A percentile compares a stretch with the other conserved stretches of the same genome.
Conservation (phyloP, 1,140 invertebrate species). For the Brachionus plicatilis region DNA sequence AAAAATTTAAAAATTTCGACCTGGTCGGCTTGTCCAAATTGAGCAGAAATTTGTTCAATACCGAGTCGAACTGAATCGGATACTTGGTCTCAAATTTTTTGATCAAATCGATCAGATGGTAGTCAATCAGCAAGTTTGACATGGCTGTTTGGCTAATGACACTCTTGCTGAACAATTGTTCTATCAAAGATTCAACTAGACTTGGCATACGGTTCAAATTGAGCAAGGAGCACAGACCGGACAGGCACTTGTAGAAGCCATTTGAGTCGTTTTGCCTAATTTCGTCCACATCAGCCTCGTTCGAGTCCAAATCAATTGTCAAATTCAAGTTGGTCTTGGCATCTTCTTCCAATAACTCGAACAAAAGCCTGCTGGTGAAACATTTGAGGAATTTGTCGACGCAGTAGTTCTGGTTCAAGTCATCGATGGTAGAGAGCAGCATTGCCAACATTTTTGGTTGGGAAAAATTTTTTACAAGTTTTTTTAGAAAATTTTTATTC, state of each 20-base stretch:
- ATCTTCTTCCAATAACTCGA: not conserved
- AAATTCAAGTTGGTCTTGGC: not conserved
- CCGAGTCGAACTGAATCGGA: not conserved
- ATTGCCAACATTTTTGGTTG: not conserved
- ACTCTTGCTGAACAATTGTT: not conserved
- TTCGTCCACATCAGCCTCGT: not conserved
- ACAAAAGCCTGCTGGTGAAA: not conserved
- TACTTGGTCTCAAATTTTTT: not conserved
- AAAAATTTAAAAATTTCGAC: conserved; percentile 12
- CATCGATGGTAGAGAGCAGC: not conserved
- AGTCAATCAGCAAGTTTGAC: not conserved
- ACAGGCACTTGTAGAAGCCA: not conserved
- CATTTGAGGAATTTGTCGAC: conserved; percentile 24
- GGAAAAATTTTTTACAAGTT: conserved; percentile 16
- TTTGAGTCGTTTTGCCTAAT: not conserved
- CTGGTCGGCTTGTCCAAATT: not conserved
- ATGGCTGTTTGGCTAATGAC: not conserved
- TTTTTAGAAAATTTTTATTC: conserved; percentile 27
- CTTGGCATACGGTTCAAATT: conserved; percentile 3
- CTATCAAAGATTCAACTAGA: not conserved
- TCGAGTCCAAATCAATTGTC: not conserved
- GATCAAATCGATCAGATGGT: conserved; percentile 1
- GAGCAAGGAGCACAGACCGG: not conserved
- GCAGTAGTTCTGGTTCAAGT: not conserved
- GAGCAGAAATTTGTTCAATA: not conserved